phyloP scores from a whole-genome alignment of 2,113 vertebrate genomes.

The Amazona guildingii region DNA sequence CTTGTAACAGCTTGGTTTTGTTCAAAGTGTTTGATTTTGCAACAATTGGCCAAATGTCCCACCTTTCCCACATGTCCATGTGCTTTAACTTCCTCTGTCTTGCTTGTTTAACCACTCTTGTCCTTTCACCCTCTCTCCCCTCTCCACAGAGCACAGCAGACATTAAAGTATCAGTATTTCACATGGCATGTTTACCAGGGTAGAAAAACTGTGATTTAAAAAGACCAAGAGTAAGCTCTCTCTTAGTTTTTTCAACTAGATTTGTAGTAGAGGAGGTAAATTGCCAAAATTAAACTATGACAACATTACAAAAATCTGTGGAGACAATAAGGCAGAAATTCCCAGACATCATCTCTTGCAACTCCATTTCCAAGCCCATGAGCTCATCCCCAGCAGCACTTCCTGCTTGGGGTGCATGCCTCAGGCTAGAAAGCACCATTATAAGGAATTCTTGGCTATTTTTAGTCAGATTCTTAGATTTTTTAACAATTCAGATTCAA shows the following conservation, averaged over 20 bases:
- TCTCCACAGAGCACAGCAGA: background rate
- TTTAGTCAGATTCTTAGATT: background rate
- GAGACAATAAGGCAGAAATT: background rate
- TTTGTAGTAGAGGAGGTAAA: background rate
- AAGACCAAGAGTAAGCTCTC: background rate
- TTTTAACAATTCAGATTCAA: background rate
- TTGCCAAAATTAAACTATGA: conserved; percentile 8
- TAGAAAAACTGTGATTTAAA: background rate
- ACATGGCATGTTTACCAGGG: background rate
- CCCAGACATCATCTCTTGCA: background rate
- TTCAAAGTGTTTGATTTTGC: background rate
- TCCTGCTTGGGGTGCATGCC: background rate
- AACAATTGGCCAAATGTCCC: background rate
- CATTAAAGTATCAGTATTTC: background rate
- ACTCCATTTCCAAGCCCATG: background rate
- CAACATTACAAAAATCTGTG: background rate
- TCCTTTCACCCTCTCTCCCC: background rate
- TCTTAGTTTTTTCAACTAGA: background rate
- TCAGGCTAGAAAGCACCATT: background rate
- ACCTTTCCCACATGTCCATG: background rate
- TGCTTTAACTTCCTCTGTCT: background rate
- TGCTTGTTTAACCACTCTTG: background rate
- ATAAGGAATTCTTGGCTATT: background rate
- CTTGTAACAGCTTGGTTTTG: conserved; percentile 18
- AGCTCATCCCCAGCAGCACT: background rate